Conservation (phyloP, 2,113 vertebrate genomes). For the Bungarus multicinctus region DNA sequence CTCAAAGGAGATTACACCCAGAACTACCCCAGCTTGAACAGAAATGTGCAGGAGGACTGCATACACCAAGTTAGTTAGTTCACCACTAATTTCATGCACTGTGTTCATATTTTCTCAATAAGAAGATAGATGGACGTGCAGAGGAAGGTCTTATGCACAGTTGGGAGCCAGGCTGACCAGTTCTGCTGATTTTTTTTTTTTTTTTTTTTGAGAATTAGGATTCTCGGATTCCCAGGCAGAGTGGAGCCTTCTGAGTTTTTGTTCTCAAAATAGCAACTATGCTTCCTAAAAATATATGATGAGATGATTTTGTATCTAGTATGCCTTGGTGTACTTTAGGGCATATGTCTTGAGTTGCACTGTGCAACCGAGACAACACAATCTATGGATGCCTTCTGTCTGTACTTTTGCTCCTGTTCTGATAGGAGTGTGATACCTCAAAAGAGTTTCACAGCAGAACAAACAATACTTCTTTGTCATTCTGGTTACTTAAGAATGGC, state of each 20-base stretch:
- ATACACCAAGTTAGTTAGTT: background rate
- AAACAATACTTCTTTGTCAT: conserved; percentile 51
- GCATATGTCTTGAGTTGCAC: conserved; percentile 17
- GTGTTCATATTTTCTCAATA: background rate
- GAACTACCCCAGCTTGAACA: background rate
- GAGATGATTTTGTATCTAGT: background rate
- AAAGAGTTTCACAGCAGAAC: conserved; percentile 45
- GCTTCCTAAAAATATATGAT: background rate
- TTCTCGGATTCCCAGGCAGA: background rate
- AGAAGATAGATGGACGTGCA: background rate
- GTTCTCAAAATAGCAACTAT: background rate
- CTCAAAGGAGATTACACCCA: background rate
- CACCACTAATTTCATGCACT: background rate
- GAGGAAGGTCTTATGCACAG: background rate
- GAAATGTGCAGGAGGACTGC: background rate
- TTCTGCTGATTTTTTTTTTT: background rate
- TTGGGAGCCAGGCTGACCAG: background rate
- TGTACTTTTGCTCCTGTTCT: conserved; percentile 22
- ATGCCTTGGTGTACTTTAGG: background rate
- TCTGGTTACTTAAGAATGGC: conserved; percentile 45
- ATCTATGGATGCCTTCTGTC: conserved; percentile 16
- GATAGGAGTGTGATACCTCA: conserved; percentile 29
- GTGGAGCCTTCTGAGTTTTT: background rate
- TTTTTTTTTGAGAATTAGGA: background rate
- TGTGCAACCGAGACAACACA: conserved; percentile 22